Evolutionary conservation across 2,113 vertebrate species (phyloP).

Genomic region (Origma solitaria): DNA sequence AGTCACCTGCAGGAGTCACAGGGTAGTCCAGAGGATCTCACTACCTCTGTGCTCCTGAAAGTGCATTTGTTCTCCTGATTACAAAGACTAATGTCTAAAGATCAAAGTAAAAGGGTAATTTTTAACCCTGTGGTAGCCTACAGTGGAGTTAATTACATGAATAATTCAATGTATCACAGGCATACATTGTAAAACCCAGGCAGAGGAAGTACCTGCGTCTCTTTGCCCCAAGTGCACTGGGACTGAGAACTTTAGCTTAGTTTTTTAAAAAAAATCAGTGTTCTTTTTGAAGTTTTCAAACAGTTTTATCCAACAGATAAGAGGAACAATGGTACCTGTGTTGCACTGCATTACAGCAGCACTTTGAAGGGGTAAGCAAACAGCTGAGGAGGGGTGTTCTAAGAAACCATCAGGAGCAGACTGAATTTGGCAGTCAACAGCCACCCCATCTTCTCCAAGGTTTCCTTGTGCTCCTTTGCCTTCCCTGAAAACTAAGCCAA

Average conservation of each 20-base stretch:
- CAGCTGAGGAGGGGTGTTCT: not conserved
- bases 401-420: not conserved
- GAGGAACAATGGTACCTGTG: constrained; percentile 53
- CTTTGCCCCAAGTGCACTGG: not conserved
- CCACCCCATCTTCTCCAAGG: not conserved
- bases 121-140: constrained; percentile 35
- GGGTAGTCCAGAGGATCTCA: not conserved
- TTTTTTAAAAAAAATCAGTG: not conserved
- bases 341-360: not conserved
- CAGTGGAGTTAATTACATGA: not conserved
- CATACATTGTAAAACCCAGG: not conserved
- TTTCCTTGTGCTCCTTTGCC: not conserved
- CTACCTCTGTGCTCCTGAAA: not conserved
- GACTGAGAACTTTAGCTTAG: not conserved
- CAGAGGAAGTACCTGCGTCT: constrained; percentile 11
- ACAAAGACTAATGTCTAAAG: not conserved
- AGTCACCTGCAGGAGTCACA: not conserved
- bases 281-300: constrained; percentile 56
- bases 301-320: constrained; percentile 41
- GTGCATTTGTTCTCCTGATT: not conserved
- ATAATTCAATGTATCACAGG: constrained; percentile 30
- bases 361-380: constrained; percentile 43
- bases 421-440: not conserved
- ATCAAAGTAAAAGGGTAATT: constrained; percentile 8
- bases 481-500: not conserved